Conservation (phyloP, 1,140 invertebrate genomes). For the Chironomus tepperi region DNA sequence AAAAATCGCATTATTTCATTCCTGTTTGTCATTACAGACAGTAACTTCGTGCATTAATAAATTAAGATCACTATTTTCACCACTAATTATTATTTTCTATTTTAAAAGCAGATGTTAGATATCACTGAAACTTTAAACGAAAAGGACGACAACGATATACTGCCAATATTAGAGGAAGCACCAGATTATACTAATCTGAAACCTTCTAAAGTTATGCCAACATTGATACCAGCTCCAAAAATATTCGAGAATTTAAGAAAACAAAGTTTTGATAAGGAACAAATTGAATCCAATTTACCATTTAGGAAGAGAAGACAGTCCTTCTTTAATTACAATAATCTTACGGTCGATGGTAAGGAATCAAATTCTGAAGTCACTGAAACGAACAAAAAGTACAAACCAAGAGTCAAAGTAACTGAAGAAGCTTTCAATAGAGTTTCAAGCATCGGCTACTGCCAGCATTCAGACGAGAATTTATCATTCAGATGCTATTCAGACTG, state of each 20-base stretch:
- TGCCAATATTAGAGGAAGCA: not conserved
- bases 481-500: not conserved
- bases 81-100: not conserved
- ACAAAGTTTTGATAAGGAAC: too few species aligned
- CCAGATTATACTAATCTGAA: not conserved
- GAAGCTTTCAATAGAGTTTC: not conserved
- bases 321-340: too few species aligned
- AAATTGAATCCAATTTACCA: not conserved
- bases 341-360: too few species aligned
- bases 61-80: too few species aligned
- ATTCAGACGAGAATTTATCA: not conserved
- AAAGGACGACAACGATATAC: not conserved
- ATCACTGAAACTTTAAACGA: not conserved
- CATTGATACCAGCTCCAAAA: not conserved
- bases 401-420: not conserved
- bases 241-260: too few species aligned
- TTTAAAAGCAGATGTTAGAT: not conserved
- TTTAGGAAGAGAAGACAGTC: not conserved
- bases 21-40: too few species aligned
- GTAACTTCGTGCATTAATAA: too few species aligned
- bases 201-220: not conserved
- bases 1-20: too few species aligned
- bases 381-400: not conserved
- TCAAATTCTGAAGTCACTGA: not conserved
- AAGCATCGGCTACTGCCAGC: not conserved